Conservation (phyloP, 2,888 invertebrate genomes). For the Panzeria rudis region DNA sequence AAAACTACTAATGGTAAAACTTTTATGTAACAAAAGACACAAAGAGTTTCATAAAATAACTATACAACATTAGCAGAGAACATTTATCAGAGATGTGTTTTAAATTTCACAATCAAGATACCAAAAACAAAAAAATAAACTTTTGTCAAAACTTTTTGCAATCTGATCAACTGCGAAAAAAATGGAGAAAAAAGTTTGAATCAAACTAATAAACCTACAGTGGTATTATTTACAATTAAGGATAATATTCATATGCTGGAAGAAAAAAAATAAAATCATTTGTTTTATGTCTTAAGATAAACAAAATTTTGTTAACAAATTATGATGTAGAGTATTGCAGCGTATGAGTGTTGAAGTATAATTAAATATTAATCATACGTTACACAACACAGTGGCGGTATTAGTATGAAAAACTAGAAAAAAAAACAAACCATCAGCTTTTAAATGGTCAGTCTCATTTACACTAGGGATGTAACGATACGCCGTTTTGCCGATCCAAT, state of each 20-base stretch:
- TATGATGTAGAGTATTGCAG: background rate
- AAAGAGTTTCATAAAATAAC: constrained; percentile 40
- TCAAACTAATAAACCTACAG: constrained; percentile 11
- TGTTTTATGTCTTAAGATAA: background rate
- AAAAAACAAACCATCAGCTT: no score
- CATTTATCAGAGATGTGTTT: constrained; percentile 37
- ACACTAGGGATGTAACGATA: no score
- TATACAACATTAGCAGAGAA: background rate
- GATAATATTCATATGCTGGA: background rate
- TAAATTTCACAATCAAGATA: constrained; percentile 18
- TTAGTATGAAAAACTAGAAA: no score
- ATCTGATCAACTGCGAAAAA: background rate
- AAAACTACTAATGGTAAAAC: constrained; percentile 41
- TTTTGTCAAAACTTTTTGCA: constrained; percentile 24
- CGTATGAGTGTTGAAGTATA: background rate
- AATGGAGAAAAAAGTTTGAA: constrained; percentile 5
- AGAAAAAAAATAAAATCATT: no score
- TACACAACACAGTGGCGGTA: no score
- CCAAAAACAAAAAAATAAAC: background rate
- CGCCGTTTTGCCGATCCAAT: no score
- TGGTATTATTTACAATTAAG: background rate
- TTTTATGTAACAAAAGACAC: constrained; percentile 51
- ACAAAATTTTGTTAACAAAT: no score
- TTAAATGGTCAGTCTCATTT: no score
- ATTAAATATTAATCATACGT: background rate